Percentiles rank a stretch among this genome's conserved stretches.
phyloP scores from a whole-genome alignment of 2,113 vertebrate genomes.

The Pseudolaguvia tuberculata region DNA sequence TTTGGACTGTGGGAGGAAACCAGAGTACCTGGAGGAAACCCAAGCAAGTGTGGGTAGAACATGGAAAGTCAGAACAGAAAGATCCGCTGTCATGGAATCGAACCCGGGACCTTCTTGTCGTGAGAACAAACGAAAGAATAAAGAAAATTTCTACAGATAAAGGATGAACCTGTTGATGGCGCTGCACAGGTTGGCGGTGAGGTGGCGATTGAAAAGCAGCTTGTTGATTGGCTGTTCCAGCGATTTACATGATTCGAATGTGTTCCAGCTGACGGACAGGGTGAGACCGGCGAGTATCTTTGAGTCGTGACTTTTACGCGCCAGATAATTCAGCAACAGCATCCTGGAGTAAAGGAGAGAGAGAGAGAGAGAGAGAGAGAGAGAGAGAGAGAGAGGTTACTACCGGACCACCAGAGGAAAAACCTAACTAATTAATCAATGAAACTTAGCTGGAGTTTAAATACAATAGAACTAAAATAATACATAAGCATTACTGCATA shows the following conservation, averaged over 20 bases:
- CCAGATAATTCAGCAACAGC: slow-evolving; percentile 76
- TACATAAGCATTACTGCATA: background rate
- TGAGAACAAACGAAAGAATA: background rate
- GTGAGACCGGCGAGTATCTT: slow-evolving; percentile 71
- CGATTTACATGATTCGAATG: slow-evolving; percentile 63
- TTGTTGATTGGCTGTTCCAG: slow-evolving; percentile 78
- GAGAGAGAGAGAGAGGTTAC: too few relatives aligned
- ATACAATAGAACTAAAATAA: background rate
- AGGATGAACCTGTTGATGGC: slow-evolving; percentile 55
- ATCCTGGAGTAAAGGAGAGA: slow-evolving; percentile 60
- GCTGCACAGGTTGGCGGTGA: slow-evolving; percentile 56
- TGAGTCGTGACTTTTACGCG: slow-evolving; percentile 48
- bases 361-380: background rate
- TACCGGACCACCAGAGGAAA: too few relatives aligned
- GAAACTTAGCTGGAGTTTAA: background rate
- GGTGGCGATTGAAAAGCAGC: slow-evolving; percentile 72
- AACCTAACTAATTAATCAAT: too few relatives aligned
- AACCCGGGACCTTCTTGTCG: too few relatives aligned
- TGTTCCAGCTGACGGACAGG: slow-evolving; percentile 73
- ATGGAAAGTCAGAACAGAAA: too few relatives aligned
- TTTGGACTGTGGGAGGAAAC: too few relatives aligned
- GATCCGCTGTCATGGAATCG: too few relatives aligned
- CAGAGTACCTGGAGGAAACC: too few relatives aligned
- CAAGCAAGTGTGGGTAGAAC: too few relatives aligned
- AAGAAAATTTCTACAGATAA: too few relatives aligned